Percentiles rank a stretch among this genome's conserved stretches.
phyloP scores from a whole-genome alignment of 2,113 vertebrate species.

The Myotis yumanensis region DNA sequence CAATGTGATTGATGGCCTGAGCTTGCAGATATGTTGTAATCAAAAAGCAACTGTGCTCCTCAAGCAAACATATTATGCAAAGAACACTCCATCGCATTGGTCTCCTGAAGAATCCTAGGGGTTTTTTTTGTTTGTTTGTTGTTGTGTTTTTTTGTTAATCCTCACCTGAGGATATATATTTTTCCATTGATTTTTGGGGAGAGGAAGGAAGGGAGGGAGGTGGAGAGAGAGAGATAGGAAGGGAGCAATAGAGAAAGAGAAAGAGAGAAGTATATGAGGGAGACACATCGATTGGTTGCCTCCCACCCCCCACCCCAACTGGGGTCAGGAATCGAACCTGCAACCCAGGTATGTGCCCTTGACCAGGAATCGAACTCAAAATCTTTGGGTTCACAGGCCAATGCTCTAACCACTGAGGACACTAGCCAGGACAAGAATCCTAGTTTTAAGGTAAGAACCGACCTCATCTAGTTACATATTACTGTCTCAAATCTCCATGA shows the following conservation, averaged over 20 bases:
- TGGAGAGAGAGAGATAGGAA: neutral
- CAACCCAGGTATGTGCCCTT: neutral
- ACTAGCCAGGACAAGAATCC: neutral
- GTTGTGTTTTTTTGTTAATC: neutral
- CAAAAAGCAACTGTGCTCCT: slow-evolving; percentile 42
- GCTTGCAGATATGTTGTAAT: slow-evolving; percentile 58
- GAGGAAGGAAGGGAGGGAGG: neutral
- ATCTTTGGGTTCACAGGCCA: neutral
- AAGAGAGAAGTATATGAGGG: neutral
- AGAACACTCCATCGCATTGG: slow-evolving; percentile 32
- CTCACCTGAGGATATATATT: neutral
- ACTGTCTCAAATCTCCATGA: neutral
- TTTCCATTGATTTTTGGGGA: neutral
- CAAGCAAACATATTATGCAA: slow-evolving; percentile 28
- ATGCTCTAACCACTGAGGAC: neutral
- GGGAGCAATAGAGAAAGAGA: neutral
- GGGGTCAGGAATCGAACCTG: neutral
- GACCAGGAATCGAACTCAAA: neutral
- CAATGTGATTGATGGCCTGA: neutral
- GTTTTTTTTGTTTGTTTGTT: too few species aligned
- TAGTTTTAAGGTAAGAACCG: slow-evolving; percentile 49
- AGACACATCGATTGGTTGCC: neutral
- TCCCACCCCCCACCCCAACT: neutral
- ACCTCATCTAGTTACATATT: slow-evolving; percentile 30
- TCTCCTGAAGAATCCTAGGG: neutral